Percentiles rank a stretch among this genome's conserved stretches.
These are phyloP conservation scores for Passer domesticus DNA, from an alignment of 2,113 vertebrate species.

Conservation along the genomic window DNA sequence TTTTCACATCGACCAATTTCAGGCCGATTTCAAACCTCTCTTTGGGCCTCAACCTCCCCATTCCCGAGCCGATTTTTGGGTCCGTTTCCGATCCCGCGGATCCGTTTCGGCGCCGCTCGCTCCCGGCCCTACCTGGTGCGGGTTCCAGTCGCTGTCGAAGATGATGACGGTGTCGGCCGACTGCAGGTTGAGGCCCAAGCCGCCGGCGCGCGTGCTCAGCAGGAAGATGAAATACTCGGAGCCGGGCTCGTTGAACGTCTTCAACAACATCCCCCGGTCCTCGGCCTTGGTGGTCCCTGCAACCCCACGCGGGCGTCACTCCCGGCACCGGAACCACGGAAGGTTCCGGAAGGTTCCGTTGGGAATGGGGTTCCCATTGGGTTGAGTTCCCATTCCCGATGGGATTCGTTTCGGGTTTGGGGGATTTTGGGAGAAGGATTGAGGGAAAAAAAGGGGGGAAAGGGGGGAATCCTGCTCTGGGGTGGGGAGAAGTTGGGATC, in stretches of 20 bases:
- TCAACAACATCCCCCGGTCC: slow-evolving; percentile 93
- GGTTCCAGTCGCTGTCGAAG: slow-evolving; percentile 98
- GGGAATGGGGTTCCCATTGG: background rate
- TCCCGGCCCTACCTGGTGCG: slow-evolving; percentile 84
- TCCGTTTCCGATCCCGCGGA: rapidly evolving
- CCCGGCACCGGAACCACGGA: too few relatives aligned
- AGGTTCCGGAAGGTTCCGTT: rapidly evolving
- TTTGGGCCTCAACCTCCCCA: too few relatives aligned
- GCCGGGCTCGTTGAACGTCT: slow-evolving; percentile 91
- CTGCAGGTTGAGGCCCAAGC: slow-evolving; percentile 93
- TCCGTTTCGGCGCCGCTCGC: rapidly evolving
- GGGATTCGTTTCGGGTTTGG: background rate
- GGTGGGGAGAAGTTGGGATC: background rate
- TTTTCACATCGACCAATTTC: too few relatives aligned
- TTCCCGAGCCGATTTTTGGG: too few relatives aligned
- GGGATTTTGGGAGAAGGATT: background rate
- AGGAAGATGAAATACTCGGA: slow-evolving; percentile 94
- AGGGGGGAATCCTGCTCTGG: rapidly evolving
- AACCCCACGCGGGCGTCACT: rapidly evolving
- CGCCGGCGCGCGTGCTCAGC: slow-evolving; percentile 93
- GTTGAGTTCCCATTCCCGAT: background rate
- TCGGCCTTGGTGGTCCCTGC: slow-evolving; percentile 93
- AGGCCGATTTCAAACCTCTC: too few relatives aligned
- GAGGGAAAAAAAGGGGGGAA: background rate
- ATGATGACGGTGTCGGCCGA: slow-evolving; percentile 96